A percentile compares a stretch with the other conserved stretches of the same genome.
Evolutionary conservation across 2,888 invertebrate genomes (phyloP).

Genomic region (Brachyopa scutellaris): DNA sequence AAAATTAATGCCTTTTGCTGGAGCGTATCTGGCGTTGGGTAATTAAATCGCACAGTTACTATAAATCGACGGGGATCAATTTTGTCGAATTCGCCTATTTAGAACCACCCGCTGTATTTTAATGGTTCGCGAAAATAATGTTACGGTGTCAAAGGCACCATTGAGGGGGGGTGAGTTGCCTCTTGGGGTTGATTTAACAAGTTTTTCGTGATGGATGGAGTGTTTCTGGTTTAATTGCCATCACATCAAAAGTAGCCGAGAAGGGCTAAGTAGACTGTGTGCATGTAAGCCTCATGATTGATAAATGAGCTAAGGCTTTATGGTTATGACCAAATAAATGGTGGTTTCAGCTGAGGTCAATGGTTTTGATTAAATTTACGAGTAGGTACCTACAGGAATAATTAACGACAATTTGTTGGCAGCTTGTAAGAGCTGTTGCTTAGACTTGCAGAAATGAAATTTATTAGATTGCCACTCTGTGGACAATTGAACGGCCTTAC

Average conservation of each 20-base stretch:
- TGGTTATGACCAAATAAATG: slow-evolving; percentile 28
- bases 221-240: slow-evolving; percentile 1
- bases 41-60: background rate
- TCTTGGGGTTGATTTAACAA: slow-evolving; percentile 4
- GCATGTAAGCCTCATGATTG: background rate
- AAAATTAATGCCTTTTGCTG: background rate
- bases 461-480: too few relatives aligned
- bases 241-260: background rate
- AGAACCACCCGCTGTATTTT: background rate
- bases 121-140: background rate
- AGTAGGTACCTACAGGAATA: background rate
- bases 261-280: background rate
- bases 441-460: too few relatives aligned
- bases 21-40: background rate
- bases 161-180: background rate
- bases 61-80: background rate
- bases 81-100: background rate
- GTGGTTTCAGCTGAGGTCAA: background rate
- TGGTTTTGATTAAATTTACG: background rate
- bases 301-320: slow-evolving; percentile 18
- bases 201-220: background rate
- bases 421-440: background rate
- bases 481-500: too few relatives aligned
- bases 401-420: background rate
- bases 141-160: background rate